These are phyloP conservation scores for Dicentrarchus labrax DNA, from an alignment of 2,113 vertebrate genomes.

Conservation along the genomic window DNA sequence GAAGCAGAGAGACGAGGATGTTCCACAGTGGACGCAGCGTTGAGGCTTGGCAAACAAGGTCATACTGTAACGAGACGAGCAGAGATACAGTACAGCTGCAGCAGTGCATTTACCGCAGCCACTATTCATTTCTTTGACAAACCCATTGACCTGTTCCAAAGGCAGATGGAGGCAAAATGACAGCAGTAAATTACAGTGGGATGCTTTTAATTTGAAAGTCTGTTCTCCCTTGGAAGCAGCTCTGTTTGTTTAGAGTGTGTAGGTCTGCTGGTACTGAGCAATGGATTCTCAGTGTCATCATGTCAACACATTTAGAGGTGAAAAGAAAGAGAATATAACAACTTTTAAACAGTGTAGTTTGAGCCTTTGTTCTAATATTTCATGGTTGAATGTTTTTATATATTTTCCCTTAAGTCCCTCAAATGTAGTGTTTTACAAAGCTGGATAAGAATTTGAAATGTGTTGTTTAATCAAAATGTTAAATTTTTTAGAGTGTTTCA, in stretches of 20 bases:
- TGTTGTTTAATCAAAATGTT: not conserved
- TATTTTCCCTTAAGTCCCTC: not conserved
- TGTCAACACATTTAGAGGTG: conserved; percentile 8
- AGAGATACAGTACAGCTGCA: conserved; percentile 39
- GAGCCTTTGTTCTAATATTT: not conserved
- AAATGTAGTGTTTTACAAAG: not conserved
- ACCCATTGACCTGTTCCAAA: conserved; percentile 51
- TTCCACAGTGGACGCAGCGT: not conserved
- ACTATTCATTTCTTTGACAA: conserved; percentile 48
- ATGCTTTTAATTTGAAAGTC: conserved; percentile 55
- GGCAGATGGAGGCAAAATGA: conserved; percentile 56
- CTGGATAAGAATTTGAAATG: not conserved
- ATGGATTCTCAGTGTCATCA: conserved; percentile 17
- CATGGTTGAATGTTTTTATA: not conserved
- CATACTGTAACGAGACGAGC: not conserved
- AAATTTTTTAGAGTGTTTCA: not conserved
- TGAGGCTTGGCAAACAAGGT: conserved; percentile 13
- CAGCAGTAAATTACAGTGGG: conserved; percentile 51
- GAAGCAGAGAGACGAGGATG: not conserved
- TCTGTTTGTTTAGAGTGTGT: not conserved
- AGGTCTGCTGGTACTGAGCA: not conserved
- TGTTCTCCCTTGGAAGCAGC: conserved; percentile 21
- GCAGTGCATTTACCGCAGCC: conserved; percentile 37
- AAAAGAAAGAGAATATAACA: not conserved
- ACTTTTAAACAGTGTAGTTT: conserved; percentile 1